Percentiles rank a stretch among this genome's conserved stretches.
Conservation (phyloP, 2,797 vertebrate genomes). For the Silurus lanzhouensis region DNA sequence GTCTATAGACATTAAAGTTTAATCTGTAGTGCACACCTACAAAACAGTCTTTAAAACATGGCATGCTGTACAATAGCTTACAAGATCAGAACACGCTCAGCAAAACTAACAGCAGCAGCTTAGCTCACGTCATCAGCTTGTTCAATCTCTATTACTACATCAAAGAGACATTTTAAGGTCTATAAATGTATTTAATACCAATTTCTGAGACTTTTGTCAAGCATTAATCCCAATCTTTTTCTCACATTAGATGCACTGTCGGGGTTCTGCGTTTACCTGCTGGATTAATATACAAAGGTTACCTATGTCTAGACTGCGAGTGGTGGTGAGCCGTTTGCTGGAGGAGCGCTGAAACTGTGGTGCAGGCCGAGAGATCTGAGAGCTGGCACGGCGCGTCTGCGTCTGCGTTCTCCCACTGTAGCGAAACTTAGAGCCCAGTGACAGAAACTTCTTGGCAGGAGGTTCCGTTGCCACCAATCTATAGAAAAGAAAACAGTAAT, state of each 20-base stretch:
- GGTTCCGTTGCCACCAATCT: conserved; percentile 93
- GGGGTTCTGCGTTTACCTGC: neutral
- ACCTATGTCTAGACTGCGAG: conserved; percentile 94
- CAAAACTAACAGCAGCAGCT: neutral
- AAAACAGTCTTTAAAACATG: neutral
- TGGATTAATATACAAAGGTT: conserved; percentile 23
- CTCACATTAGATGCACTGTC: no score
- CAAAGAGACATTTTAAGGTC: neutral
- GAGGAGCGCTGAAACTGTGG: conserved; percentile 91
- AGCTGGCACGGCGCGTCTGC: conserved; percentile 90
- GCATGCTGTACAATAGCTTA: neutral
- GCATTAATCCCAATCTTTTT: neutral
- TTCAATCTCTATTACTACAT: neutral
- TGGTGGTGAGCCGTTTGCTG: conserved; percentile 96
- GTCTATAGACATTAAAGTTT: neutral
- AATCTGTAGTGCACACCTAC: neutral
- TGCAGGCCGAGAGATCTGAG: conserved; percentile 89
- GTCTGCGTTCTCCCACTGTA: conserved; percentile 96
- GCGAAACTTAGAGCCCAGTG: conserved; percentile 94
- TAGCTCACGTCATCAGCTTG: neutral
- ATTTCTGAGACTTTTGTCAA: neutral
- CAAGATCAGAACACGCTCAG: neutral
- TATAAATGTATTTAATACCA: no score
- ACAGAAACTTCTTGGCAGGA: conserved; percentile 96
- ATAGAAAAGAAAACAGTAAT: conserved; percentile 29